Conservation (phyloP, 2,113 vertebrate genomes). For the Urocynchramus pylzowi region DNA sequence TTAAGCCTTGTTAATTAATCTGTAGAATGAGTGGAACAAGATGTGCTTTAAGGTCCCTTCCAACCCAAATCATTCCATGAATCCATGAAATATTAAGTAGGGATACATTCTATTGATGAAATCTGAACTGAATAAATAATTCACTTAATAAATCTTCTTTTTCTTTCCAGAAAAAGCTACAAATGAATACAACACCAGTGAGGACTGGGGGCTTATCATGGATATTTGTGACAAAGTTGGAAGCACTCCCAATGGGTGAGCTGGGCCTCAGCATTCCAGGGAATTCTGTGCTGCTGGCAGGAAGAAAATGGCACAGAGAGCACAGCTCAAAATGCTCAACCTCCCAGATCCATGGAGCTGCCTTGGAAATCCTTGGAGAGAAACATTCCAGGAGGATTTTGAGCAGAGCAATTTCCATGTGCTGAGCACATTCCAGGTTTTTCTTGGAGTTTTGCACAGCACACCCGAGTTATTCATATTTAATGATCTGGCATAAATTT, state of each 20-base stretch:
- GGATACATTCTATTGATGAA: too few relatives aligned
- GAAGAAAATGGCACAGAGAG: background rate
- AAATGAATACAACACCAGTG: conserved; percentile 90
- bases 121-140: background rate
- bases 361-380: background rate
- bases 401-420: background rate
- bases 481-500: background rate
- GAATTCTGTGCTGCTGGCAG: background rate
- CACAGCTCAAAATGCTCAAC: fast-evolving
- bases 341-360: background rate
- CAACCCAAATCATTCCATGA: background rate
- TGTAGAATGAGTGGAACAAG: background rate
- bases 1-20: background rate
- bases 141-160: background rate
- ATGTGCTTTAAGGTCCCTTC: background rate
- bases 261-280: fast-evolving
- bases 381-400: background rate
- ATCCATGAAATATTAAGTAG: background rate
- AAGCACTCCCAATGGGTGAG: conserved; percentile 90
- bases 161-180: conserved; percentile 89
- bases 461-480: background rate
- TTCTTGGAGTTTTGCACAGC: background rate
- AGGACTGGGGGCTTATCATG: conserved; percentile 96
- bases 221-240: conserved; percentile 95
- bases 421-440: background rate